These are phyloP conservation scores for Rhyacophila evoluta DNA, from an alignment of 2,888 invertebrate species.

Conservation along the genomic window DNA sequence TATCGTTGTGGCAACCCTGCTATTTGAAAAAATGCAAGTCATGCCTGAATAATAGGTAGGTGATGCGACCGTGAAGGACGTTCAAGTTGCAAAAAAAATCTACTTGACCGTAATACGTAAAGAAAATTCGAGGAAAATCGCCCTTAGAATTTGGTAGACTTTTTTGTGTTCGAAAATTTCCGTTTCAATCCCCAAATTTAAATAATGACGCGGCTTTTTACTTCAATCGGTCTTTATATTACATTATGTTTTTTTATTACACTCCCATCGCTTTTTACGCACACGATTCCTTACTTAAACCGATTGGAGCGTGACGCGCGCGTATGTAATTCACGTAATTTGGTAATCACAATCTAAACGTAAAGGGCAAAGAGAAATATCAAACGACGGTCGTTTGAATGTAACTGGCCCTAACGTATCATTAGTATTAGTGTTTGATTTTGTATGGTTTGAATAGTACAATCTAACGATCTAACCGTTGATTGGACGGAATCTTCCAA, in stretches of 20 bases:
- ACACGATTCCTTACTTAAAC: not conserved
- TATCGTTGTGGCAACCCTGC: not conserved
- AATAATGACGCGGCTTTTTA: not conserved
- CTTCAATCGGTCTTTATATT: not conserved
- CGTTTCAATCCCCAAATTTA: not conserved
- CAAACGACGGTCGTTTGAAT: not conserved
- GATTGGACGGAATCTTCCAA: conserved; percentile 9
- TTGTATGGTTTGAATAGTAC: not conserved
- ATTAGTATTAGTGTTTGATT: not conserved
- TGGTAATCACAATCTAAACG: not conserved
- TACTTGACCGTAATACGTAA: not conserved
- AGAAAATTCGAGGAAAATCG: not conserved
- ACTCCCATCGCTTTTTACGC: not conserved
- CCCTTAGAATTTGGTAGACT: not conserved
- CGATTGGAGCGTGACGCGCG: not conserved
- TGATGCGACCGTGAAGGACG: not conserved
- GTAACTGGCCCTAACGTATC: not conserved
- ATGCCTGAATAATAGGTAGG: not conserved
- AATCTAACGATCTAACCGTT: not conserved
- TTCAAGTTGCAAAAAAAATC: not conserved
- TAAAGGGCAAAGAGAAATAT: not conserved
- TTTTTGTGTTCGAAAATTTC: not conserved
- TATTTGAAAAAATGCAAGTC: not conserved
- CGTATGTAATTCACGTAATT: not conserved
- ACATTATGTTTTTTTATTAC: not conserved